Evolutionary conservation across 2,797 vertebrate genomes (phyloP), one percentile per base, ranked within the genome.

Genomic region (Tokudaia muenninki): DNA sequence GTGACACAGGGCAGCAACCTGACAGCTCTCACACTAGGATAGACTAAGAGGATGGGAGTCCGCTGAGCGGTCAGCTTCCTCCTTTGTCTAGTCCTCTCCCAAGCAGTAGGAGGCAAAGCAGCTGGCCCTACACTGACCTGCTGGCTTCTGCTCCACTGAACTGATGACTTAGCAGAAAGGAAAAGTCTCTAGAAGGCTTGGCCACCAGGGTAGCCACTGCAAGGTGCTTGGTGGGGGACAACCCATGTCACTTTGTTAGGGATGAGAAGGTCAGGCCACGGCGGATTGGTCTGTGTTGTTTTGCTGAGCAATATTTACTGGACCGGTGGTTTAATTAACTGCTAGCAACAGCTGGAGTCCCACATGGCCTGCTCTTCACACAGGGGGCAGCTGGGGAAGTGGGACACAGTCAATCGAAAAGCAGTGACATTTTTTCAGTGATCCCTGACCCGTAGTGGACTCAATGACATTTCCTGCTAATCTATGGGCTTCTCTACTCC

Each of bases 401-500:
- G 94, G 86, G 90, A 75, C 14, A 0, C 78, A 87, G 96, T 86
- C 59, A 72, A 57, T 1, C 80, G 89, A 97, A 93, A 88, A 96
- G 92, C 87, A 93, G 93, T 88, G 94, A 92, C 95, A 93, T 97
- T 97, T 96, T 95, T 92, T 94, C 94, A 90, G 75, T 22, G 78
- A 94, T 94, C 86, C 97, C 97, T 98, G 97, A 80, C 97, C 86
- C 44, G 0, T 96, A 93, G 87, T 75, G 11, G 24, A 92, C 78
- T 61, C 94, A 90, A 47, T 94, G 96, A 98, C 98, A 98, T 94
- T 93, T 97, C 89, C 97, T 93, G 84, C 97, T 98, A 98, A 98
- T 98, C 97, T 97, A 91, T 77, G 97, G 3, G 77, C 61, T 91
- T 96, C 93, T 97, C 95, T 57, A 91, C 94, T 92, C 91, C 22